These are phyloP conservation scores for Odontamblyopus rebecca DNA, from an alignment of 2,797 vertebrate genomes.

Conservation along the genomic window DNA sequence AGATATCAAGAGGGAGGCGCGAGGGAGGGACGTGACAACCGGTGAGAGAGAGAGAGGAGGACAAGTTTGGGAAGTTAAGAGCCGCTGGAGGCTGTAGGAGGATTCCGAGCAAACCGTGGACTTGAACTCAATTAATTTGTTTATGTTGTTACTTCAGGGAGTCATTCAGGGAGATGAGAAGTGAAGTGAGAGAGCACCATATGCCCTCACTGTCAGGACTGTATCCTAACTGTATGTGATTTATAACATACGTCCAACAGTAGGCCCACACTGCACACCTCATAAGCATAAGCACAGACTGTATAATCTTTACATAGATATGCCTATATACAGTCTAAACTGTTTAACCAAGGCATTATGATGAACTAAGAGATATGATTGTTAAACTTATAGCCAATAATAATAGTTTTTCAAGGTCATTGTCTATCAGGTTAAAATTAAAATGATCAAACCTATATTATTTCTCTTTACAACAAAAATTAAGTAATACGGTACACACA, in stretches of 20 bases:
- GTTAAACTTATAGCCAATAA: no score
- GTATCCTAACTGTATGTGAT: neutral
- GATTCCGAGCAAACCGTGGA: conserved; percentile 51
- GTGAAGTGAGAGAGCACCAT: conserved; percentile 9
- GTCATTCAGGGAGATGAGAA: conserved; percentile 20
- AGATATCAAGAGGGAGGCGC: conserved; percentile 11
- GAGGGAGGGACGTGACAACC: conserved; percentile 21
- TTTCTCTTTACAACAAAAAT: neutral
- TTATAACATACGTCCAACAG: neutral
- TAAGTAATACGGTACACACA: no score
- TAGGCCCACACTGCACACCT: no score
- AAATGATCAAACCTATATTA: neutral
- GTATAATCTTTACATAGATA: no score
- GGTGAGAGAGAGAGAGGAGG: conserved; percentile 10
- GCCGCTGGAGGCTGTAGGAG: conserved; percentile 36
- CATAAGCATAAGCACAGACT: no score
- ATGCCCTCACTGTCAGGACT: neutral
- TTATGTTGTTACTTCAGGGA: conserved; percentile 55
- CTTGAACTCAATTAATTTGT: conserved; percentile 57
- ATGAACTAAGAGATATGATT: no score
- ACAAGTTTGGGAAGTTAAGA: neutral
- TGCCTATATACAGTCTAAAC: no score
- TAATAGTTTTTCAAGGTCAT: no score
- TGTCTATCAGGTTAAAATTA: no score
- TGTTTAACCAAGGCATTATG: no score